These are phyloP conservation scores for Vultur gryphus DNA, from an alignment of 2,797 vertebrate genomes.

Conservation along the genomic window DNA sequence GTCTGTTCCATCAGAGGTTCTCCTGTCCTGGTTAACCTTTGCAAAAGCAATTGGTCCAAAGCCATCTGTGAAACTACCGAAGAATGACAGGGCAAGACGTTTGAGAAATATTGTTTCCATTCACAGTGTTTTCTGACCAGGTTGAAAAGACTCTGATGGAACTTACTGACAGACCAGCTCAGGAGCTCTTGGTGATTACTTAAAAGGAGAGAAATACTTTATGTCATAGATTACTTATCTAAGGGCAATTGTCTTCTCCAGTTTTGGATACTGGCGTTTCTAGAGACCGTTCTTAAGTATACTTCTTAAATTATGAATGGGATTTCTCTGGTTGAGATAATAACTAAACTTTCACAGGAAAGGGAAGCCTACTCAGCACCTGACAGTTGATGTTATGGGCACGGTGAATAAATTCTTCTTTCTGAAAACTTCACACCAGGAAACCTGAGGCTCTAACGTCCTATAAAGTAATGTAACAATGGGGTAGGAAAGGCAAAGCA, in stretches of 20 bases:
- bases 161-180: background rate
- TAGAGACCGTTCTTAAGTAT: background rate
- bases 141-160: background rate
- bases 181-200: background rate
- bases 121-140: background rate
- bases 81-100: background rate
- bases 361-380: background rate
- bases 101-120: background rate
- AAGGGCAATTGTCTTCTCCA: background rate
- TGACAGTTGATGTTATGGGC: background rate
- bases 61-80: background rate
- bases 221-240: background rate
- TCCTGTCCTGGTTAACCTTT: background rate
- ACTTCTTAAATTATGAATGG: background rate
- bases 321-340: background rate
- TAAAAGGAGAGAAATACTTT: background rate
- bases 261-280: background rate
- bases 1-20: background rate
- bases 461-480: background rate
- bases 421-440: background rate
- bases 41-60: background rate
- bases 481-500: background rate
- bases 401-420: background rate
- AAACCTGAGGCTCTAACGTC: background rate
- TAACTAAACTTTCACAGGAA: constrained; percentile 15